A percentile compares a stretch with the other conserved stretches of the same genome.
These are phyloP conservation scores for Eupithecia inturbata DNA, from an alignment of 2,888 invertebrate genomes.

Conservation along the genomic window DNA sequence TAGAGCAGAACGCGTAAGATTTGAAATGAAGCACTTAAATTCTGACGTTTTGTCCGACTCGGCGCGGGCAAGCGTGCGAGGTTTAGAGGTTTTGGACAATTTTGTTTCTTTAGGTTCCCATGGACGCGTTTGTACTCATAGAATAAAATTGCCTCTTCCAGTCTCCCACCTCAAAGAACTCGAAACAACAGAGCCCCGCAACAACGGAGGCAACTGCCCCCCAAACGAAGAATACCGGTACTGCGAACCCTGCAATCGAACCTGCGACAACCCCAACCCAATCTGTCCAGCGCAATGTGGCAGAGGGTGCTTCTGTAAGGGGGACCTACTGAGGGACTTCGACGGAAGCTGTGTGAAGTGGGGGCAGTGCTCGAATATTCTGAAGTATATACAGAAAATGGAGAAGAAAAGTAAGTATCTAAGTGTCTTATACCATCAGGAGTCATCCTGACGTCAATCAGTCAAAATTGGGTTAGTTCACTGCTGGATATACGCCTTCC, in stretches of 20 bases:
- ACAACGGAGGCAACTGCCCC: slow-evolving; percentile 55
- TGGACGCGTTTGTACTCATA: too few relatives aligned
- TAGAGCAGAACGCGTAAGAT: too few relatives aligned
- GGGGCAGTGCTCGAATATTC: slow-evolving; percentile 54
- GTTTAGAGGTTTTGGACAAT: too few relatives aligned
- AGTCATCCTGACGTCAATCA: too few relatives aligned
- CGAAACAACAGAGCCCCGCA: slow-evolving; percentile 64
- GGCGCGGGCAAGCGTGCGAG: too few relatives aligned
- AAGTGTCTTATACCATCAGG: neutral
- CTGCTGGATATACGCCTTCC: neutral
- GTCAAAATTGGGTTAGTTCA: neutral
- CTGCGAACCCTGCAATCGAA: slow-evolving; percentile 65
- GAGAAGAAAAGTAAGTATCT: slow-evolving; percentile 32
- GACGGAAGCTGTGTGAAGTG: slow-evolving; percentile 60
- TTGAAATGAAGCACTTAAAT: too few relatives aligned
- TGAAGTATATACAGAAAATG: slow-evolving; percentile 34
- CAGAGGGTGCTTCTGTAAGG: slow-evolving; percentile 69
- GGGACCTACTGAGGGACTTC: slow-evolving; percentile 54
- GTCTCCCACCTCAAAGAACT: slow-evolving; percentile 46
- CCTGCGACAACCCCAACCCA: slow-evolving; percentile 66
- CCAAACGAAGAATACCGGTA: slow-evolving; percentile 65
- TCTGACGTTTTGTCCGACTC: too few relatives aligned
- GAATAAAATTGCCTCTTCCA: slow-evolving; percentile 31
- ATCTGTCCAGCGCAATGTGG: slow-evolving; percentile 69
- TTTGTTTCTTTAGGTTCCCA: too few relatives aligned